Conservation (phyloP, 2,797 vertebrate species). For the Avahi laniger region DNA sequence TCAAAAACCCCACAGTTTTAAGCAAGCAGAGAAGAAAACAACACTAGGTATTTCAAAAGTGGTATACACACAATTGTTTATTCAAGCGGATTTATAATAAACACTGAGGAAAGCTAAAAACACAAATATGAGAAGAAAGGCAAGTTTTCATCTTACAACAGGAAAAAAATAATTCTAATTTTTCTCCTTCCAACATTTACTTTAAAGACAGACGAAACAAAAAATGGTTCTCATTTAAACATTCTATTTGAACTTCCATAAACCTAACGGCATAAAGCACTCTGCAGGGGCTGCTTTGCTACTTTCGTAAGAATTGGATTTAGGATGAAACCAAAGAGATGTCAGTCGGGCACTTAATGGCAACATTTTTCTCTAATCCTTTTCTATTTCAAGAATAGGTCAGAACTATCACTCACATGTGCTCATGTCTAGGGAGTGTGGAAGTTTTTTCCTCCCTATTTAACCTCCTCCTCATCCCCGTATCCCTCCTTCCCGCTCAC, state of each 20-base stretch:
- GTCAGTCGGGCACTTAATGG: neutral
- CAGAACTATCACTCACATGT: neutral
- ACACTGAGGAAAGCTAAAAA: neutral
- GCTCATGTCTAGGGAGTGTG: neutral
- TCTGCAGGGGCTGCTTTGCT: neutral
- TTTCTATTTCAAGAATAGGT: neutral
- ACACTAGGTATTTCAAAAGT: neutral
- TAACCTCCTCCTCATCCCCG: neutral
- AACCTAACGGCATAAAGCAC: neutral
- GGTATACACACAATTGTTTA: neutral
- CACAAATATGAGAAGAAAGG: neutral
- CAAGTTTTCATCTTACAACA: neutral
- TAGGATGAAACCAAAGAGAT: neutral
- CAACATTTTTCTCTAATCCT: neutral
- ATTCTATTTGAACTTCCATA: neutral
- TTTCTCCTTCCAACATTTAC: neutral
- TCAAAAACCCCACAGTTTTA: neutral
- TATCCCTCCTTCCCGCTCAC: neutral
- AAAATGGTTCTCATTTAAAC: neutral
- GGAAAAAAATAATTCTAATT: neutral
- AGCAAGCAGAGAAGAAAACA: neutral
- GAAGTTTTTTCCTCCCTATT: neutral
- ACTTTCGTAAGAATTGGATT: neutral
- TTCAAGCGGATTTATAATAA: neutral
- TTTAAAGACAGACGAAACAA: neutral